Evolutionary conservation across 1,140 invertebrate species (phyloP), one percentile per base, ranked within the genome.

Genomic region (Tetragnatha versicolor): DNA sequence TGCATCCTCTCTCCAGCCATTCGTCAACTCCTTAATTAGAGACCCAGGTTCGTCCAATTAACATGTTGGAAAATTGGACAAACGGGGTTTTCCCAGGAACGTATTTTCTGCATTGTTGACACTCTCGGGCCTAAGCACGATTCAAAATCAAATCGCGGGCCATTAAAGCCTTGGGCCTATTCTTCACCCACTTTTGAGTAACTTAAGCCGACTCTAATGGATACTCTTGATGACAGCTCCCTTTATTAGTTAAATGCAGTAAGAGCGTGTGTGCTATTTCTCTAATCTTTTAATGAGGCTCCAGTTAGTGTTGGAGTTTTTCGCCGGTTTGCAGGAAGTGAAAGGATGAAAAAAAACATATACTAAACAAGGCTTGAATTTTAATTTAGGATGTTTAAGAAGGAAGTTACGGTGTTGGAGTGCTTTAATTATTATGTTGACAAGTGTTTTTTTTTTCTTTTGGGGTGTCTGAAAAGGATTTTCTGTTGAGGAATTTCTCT

Each of bases 121-220:
- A 73, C 60, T 60, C 69, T 29, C 69, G 42, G 42, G 42, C 27
- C 12, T 25, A 60, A 33, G 55, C 35, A 73, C 47, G 69, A 55
- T 58, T 73, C 60, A 73, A 73, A 73, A 73, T 73, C 69, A 73
- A 73, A 73, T 73, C 60, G 69, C n/a, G 27, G n/a, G 14, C 51
- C 55, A 60, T 60, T 58, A 60, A 60, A 45, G n/a, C 66, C 7
- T 45, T 47, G 14, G 45, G 47, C 39, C 25, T 73, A 20, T 60
- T 35, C 53, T 60, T 73, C 20, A n/a, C 37, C 45, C 14, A 17
- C 39, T 3, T 14, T 25, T 73, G 53, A 73, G 60, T 73, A 73
- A 73, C 60, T 73, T 60, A 73, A 73, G 33, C 53, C 31, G 69
- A 42, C 69, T 73, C 53, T 73, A 73, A 73, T 73, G 69, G 31